Evolutionary conservation across 2,888 invertebrate genomes (phyloP), one percentile per base, ranked within the genome.

Genomic region (Pterostichus niger): DNA sequence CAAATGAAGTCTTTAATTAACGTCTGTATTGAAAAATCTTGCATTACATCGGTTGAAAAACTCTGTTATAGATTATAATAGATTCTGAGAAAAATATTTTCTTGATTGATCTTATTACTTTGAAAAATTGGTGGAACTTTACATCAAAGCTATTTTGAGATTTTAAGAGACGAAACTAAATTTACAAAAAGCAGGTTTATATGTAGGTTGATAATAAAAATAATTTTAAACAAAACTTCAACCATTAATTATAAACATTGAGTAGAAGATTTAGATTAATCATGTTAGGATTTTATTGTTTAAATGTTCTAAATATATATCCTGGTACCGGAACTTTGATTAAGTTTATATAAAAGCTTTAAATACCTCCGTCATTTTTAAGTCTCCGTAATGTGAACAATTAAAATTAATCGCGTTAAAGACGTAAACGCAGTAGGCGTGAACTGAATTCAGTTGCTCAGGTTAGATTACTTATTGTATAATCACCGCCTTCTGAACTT

Each of bases 351-450:
- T 10, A 56, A 56, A 56, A 56, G 56, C 15, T 56, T 13, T 56
- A 56, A 56, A 13, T 56, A 56, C 56, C 56, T 56, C 56, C 9
- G 56, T 56, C 56, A 17, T 56, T 56, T 56, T 17, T 52, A 17
- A 56, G 17, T 49, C 56, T 56, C 17, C 6, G 2, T 56, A 56
- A 56, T 56, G 4, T 56, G 56, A 17, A 56, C 56, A 56, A 56
- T 56, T 56, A 17, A 56, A 56, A 56, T 56, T 56, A 56, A 56
- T 56, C 56, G 56, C 17, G 56, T 56, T 56, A 56, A 56, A 56
- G 56, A 56, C 56, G 17, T 56, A 56, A 52, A n/a, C 17, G 17
- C 56, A 56, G 56, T 56, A 17, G 56, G 56, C 17, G 56, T 11
- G 17, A 13, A 56, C 15, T 5, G 56, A 17, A 56, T 2, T 17